Evolutionary conservation across 2,113 vertebrate genomes (phyloP).

Genomic region (Indri indri): DNA sequence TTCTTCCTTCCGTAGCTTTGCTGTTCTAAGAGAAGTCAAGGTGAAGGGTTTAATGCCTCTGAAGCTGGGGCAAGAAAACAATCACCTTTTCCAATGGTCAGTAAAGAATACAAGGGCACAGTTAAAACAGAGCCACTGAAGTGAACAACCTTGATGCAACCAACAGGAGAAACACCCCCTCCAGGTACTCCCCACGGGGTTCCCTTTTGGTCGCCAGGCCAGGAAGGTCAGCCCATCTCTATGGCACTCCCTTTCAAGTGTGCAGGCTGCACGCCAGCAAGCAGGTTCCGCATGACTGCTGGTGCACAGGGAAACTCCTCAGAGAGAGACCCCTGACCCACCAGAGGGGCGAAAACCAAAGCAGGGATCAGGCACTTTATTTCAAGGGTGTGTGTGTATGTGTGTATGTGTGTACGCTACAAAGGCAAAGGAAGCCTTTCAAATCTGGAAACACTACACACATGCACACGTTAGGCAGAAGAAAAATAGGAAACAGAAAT

Average conservation of each 20-base stretch:
- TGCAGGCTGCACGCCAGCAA: slow-evolving; percentile 80
- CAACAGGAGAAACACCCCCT: slow-evolving; percentile 78
- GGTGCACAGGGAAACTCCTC: slow-evolving; percentile 79
- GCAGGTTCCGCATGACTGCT: slow-evolving; percentile 86
- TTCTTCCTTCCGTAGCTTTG: slow-evolving; percentile 10
- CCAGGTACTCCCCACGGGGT: slow-evolving; percentile 89
- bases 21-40: slow-evolving; percentile 66
- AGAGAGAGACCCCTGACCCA: slow-evolving; percentile 89
- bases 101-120: slow-evolving; percentile 70
- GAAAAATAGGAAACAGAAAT: slow-evolving; percentile 54
- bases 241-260: slow-evolving; percentile 83
- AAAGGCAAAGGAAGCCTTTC: slow-evolving; percentile 68
- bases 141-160: slow-evolving; percentile 81
- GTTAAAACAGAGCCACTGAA: slow-evolving; percentile 78
- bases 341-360: slow-evolving; percentile 90
- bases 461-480: background rate
- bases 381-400: slow-evolving; percentile 72
- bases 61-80: slow-evolving; percentile 46
- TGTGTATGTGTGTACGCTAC: background rate
- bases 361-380: slow-evolving; percentile 84
- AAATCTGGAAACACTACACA: slow-evolving; percentile 41
- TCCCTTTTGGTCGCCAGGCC: slow-evolving; percentile 87
- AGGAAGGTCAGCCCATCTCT: slow-evolving; percentile 86
- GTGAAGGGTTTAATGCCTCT: slow-evolving; percentile 51
- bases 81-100: slow-evolving; percentile 19